Evolutionary conservation across 2,113 vertebrate genomes (phyloP), one percentile per base, ranked within the genome.

Genomic region (Phalacrocorax aristotelis): DNA sequence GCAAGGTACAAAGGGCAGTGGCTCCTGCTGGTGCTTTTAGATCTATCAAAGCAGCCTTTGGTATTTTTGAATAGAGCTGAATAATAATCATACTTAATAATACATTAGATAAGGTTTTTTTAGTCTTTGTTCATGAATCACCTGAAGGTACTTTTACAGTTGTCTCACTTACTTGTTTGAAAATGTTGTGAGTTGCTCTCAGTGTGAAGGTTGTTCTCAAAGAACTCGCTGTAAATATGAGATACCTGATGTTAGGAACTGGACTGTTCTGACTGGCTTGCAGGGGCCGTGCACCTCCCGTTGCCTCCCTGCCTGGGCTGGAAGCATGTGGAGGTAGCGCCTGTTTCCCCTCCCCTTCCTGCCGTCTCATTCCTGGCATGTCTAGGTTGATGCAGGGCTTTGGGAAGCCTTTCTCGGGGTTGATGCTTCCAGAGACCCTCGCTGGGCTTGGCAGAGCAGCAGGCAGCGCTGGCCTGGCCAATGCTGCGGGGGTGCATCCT

Each of bases 31-130:
- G n/a, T 61, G 49, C 80, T 94, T 93, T 96, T 74, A 75, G 74
- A 85, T 77, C 65, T 58, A 84, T 93, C 58, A 96, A 95, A 96
- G 72, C 23, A 80, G 29, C 17, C 69, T 92, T 89, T 89, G 65
- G 55, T 90, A 44, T 54, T 72, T 81, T 86, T 91, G 4, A 79
- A 32, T 65, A 34, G 38, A 48, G n/a, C 22, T 88, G 69, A 83
- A 71, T 55, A 54, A 64, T 76, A 70, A 80, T 87, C n/a, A 11
- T 69, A 17, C 36, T 95, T 83, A 92, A 97, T 90, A 88, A 81
- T 75, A 69, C 12, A 60, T 87, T 52, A 66, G 40, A 15, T 15
- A 52, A 40, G 27, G 5, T 11, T 23, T 18, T 66, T 83, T 25
- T 11, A 1, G 16, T 48, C 27, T 80, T 23, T 93, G 7, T 51